Evolutionary conservation across 2,888 invertebrate species (phyloP).

Genomic region (Megastigmus dorsalis): DNA sequence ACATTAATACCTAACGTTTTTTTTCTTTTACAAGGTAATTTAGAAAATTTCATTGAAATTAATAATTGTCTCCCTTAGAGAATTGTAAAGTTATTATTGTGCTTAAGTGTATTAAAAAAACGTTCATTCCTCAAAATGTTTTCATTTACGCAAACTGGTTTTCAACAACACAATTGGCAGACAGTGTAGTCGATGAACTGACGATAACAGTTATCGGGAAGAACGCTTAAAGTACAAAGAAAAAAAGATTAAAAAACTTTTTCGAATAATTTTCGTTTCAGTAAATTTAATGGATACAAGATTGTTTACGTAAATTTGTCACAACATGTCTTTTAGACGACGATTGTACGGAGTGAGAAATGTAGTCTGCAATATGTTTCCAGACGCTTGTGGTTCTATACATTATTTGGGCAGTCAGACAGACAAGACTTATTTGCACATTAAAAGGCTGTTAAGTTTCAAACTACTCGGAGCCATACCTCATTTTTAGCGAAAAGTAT

Average conservation of each 20-base stretch:
- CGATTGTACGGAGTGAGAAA: constrained; percentile 17
- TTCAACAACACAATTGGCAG: no score
- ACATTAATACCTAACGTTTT: no score
- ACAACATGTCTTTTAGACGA: background rate
- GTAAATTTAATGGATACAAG: background rate
- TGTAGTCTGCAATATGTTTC: background rate
- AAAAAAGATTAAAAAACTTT: constrained; percentile 38
- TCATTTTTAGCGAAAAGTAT: constrained; percentile 36
- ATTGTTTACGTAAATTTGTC: constrained; percentile 9
- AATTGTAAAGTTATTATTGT: no score
- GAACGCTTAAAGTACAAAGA: constrained; percentile 21
- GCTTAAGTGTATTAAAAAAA: no score
- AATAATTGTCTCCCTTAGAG: background rate
- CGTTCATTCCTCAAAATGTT: no score
- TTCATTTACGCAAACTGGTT: no score
- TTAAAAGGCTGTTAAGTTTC: background rate
- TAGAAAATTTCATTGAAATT: background rate
- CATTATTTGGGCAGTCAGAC: constrained; percentile 17
- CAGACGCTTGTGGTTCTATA: background rate
- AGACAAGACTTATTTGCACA: constrained; percentile 17
- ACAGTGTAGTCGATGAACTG: no score
- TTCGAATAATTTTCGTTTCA: constrained; percentile 26
- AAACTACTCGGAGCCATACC: constrained; percentile 6
- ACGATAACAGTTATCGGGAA: background rate
- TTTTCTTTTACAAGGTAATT: background rate